These are phyloP conservation scores for Danio rerio DNA, from an alignment of 2,113 vertebrate species.

Conservation along the genomic window DNA sequence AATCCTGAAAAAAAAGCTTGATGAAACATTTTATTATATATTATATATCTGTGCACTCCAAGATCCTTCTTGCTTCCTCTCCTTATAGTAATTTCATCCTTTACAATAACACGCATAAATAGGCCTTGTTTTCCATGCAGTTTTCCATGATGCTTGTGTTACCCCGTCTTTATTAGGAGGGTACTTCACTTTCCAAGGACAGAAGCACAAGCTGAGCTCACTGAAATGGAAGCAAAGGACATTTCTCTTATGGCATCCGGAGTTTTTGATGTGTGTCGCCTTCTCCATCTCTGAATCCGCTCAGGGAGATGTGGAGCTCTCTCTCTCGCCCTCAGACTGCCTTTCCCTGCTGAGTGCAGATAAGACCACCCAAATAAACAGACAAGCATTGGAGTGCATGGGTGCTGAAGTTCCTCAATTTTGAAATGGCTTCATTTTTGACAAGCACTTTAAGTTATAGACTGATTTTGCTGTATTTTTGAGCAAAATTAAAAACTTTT, in stretches of 20 bases:
- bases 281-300: constrained; percentile 15
- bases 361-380: constrained; percentile 32
- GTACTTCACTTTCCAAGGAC: not conserved
- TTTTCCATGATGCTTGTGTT: not conserved
- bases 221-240: constrained; percentile 16
- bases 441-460: not conserved
- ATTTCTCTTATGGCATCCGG: not conserved
- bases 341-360: constrained; percentile 15
- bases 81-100: not conserved
- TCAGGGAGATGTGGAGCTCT: constrained; percentile 7
- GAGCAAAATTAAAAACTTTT: not conserved
- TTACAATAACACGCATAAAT: not conserved
- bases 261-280: constrained; percentile 16
- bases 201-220: not conserved
- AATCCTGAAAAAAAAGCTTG: no score
- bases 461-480: not conserved
- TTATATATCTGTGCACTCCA: no score
- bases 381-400: not conserved
- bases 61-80: not conserved
- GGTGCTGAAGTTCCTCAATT: not conserved
- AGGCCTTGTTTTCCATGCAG: not conserved
- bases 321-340: constrained; percentile 2
- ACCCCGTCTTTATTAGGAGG: not conserved
- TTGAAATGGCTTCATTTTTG: not conserved
- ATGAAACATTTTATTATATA: no score